Evolutionary conservation across 2,113 vertebrate species (phyloP).

Genomic region (Pterophyllum scalare): DNA sequence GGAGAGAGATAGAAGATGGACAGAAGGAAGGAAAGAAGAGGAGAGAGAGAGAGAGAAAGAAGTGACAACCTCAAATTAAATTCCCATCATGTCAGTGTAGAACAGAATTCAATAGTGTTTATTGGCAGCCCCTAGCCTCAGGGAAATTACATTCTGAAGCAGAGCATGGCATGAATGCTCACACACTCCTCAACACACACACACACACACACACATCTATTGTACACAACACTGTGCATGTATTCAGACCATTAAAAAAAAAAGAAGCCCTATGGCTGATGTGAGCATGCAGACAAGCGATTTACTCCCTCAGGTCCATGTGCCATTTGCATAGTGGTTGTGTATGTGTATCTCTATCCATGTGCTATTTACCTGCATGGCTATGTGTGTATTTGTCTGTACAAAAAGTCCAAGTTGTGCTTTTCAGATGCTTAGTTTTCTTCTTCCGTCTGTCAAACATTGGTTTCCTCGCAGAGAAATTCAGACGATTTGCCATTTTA

Average conservation of each 20-base stretch:
- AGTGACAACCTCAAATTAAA: conserved; percentile 83
- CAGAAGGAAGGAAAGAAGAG: conserved; percentile 45
- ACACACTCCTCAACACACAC: conserved; percentile 33
- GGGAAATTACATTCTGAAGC: conserved; percentile 84
- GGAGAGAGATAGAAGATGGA: conserved; percentile 33
- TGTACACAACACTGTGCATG: conserved; percentile 51
- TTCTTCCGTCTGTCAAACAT: background rate
- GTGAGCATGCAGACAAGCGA: conserved; percentile 64
- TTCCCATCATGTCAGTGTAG: conserved; percentile 83
- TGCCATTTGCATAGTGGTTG: conserved; percentile 47
- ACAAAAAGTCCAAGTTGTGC: conserved; percentile 32
- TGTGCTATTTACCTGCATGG: conserved; percentile 30
- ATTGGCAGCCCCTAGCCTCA: conserved; percentile 81
- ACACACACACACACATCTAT: conserved; percentile 40
- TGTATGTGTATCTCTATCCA: conserved; percentile 23
- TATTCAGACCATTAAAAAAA: conserved; percentile 33
- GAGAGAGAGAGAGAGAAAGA: conserved; percentile 57
- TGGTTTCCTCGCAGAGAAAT: conserved; percentile 28
- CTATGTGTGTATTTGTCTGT: background rate
- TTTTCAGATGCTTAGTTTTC: background rate
- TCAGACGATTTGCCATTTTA: conserved; percentile 51
- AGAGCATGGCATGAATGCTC: conserved; percentile 73
- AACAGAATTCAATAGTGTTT: conserved; percentile 84
- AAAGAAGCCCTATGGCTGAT: conserved; percentile 48
- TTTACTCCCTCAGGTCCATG: conserved; percentile 59